A percentile compares a stretch with the other conserved stretches of the same genome.
These are phyloP conservation scores for Rhamnusium bicolor DNA, from an alignment of 2,888 invertebrate species.

Conservation along the genomic window DNA sequence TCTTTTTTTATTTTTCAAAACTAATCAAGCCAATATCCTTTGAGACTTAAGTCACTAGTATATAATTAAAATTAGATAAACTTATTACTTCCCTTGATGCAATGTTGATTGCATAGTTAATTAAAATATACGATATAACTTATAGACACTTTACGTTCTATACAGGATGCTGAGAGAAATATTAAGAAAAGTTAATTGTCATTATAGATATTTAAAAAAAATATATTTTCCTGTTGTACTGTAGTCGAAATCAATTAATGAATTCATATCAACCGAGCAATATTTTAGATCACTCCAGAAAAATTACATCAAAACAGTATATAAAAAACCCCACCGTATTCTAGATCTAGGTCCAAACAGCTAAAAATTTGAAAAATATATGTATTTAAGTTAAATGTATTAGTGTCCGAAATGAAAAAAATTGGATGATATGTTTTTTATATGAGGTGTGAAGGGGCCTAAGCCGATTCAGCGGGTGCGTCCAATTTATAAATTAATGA, in stretches of 20 bases:
- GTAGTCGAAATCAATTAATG: not conserved
- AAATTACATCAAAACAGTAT: no score
- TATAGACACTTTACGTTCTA: not conserved
- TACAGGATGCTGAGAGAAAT: not conserved
- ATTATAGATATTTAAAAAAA: not conserved
- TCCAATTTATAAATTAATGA: no score
- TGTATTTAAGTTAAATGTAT: no score
- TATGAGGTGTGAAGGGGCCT: no score
- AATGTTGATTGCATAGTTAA: constrained; percentile 9
- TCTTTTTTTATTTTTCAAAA: not conserved
- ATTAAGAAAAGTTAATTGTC: not conserved
- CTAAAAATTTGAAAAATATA: no score
- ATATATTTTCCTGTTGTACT: not conserved
- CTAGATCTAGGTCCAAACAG: no score
- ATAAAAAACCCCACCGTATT: no score
- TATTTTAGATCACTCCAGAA: no score
- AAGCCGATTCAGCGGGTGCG: no score
- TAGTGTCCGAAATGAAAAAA: no score
- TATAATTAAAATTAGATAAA: constrained; percentile 28
- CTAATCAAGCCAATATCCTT: constrained; percentile 26
- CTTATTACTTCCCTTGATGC: constrained; percentile 7
- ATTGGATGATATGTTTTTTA: no score
- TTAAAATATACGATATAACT: not conserved
- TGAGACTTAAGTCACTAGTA: not conserved
- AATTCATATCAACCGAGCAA: no score